Percentiles rank a stretch among this genome's conserved stretches.
phyloP scores from a whole-genome alignment of 2,113 vertebrate genomes.

The Athene noctua region DNA sequence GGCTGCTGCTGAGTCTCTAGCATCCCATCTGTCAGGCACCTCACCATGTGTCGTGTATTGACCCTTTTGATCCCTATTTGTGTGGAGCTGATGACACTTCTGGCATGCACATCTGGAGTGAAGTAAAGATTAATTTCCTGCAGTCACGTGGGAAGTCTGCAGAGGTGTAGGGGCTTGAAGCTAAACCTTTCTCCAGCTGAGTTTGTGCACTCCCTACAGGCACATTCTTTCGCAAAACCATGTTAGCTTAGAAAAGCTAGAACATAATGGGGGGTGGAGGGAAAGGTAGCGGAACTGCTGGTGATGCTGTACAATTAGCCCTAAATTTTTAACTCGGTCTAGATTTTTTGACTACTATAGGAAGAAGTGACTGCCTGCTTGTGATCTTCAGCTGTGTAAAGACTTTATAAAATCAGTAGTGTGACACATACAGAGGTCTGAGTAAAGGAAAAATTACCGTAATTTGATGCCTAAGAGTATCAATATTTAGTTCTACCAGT shows the following conservation, averaged over 20 bases:
- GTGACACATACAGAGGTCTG: background rate
- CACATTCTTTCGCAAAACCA: background rate
- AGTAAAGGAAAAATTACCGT: background rate
- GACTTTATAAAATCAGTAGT: background rate
- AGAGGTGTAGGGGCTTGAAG: background rate
- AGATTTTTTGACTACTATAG: background rate
- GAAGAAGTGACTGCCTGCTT: background rate
- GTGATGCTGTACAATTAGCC: background rate
- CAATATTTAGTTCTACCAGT: background rate
- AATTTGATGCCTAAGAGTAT: background rate
- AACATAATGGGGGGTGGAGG: background rate
- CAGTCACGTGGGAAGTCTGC: fast-evolving
- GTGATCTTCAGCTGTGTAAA: background rate
- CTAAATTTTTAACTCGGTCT: background rate
- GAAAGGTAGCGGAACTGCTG: background rate
- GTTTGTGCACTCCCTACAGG: background rate
- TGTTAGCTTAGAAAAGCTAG: background rate
- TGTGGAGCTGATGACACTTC: background rate
- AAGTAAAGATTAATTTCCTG: background rate
- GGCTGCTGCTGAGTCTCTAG: background rate
- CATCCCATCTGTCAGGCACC: background rate
- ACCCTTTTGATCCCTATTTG: background rate
- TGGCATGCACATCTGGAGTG: background rate
- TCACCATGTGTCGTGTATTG: fast-evolving
- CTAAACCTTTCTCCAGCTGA: background rate